These are phyloP conservation scores for Nyctereutes procyonoides DNA, from an alignment of 2,113 vertebrate species.

Conservation along the genomic window DNA sequence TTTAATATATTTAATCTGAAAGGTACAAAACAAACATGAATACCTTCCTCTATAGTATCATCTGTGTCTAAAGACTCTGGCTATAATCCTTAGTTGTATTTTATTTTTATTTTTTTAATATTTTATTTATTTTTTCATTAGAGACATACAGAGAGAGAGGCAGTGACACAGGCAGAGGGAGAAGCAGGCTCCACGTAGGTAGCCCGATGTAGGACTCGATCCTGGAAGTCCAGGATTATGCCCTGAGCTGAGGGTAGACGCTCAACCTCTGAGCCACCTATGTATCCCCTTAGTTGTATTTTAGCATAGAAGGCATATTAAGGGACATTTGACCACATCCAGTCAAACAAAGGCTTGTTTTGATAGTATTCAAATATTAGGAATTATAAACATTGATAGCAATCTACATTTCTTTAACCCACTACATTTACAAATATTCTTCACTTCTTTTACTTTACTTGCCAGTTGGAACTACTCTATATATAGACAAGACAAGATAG, in stretches of 20 bases:
- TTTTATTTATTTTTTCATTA: too few relatives aligned
- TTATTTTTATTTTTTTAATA: background rate
- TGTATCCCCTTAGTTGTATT: background rate
- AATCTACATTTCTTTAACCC: background rate
- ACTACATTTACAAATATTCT: background rate
- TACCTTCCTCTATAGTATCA: slow-evolving; percentile 6
- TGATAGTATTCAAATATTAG: background rate
- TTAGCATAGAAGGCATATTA: background rate
- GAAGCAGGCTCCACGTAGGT: too few relatives aligned
- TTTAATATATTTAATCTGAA: background rate
- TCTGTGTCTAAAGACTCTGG: background rate
- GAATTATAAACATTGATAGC: background rate
- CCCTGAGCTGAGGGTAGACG: too few relatives aligned
- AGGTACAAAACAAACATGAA: background rate
- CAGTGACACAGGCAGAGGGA: too few relatives aligned
- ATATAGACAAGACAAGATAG: background rate
- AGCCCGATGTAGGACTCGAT: too few relatives aligned
- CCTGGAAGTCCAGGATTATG: too few relatives aligned
- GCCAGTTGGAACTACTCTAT: background rate
- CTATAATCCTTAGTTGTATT: slow-evolving; percentile 38
- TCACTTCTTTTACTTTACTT: background rate
- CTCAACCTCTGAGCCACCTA: too few relatives aligned
- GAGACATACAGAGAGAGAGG: too few relatives aligned
- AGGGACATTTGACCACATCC: background rate
- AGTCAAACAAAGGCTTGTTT: background rate